Conservation (phyloP, 1,140 invertebrate species). For the Drosophila repletoides region DNA sequence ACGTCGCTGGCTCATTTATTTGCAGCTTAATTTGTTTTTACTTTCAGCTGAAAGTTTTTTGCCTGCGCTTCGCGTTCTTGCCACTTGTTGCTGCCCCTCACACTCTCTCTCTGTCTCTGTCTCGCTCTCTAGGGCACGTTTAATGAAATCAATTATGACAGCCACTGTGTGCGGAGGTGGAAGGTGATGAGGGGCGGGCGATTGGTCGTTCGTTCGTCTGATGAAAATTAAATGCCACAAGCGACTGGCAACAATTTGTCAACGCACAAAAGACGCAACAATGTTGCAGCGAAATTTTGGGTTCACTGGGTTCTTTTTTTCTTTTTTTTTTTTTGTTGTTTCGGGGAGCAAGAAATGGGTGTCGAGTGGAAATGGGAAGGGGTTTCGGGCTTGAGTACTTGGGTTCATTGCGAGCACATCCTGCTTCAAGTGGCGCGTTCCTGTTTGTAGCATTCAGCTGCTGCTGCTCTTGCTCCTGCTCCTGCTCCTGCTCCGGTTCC, state of each 20-base stretch:
- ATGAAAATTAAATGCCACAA: conserved; percentile 62
- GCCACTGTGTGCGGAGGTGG: conserved; percentile 59
- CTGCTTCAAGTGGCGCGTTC: conserved; percentile 67
- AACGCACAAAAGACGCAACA: conserved; percentile 25
- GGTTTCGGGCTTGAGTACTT: neutral
- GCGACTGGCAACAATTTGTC: conserved; percentile 44
- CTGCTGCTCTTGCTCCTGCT: conserved; percentile 22
- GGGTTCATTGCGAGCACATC: conserved; percentile 43
- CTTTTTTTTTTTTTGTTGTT: too few relatives aligned
- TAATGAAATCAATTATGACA: conserved; percentile 65
- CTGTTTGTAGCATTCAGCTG: conserved; percentile 46
- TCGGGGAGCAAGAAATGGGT: neutral
- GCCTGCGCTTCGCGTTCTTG: conserved; percentile 4
- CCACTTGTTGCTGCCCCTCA: conserved; percentile 36
- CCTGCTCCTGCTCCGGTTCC: neutral
- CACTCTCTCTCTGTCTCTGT: neutral
- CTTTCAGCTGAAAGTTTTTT: conserved; percentile 55
- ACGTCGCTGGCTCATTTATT: conserved; percentile 48
- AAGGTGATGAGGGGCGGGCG: too few relatives aligned
- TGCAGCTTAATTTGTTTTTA: conserved; percentile 78
- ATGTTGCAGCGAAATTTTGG: conserved; percentile 12
- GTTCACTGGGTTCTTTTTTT: conserved; percentile 2
- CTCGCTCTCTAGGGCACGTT: conserved; percentile 22
- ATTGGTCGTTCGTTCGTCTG: conserved; percentile 15
- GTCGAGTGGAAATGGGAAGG: neutral